Base-by-base conservation (phyloP, 2,797 vertebrate species). In the Falco biarmicus region DNA sequence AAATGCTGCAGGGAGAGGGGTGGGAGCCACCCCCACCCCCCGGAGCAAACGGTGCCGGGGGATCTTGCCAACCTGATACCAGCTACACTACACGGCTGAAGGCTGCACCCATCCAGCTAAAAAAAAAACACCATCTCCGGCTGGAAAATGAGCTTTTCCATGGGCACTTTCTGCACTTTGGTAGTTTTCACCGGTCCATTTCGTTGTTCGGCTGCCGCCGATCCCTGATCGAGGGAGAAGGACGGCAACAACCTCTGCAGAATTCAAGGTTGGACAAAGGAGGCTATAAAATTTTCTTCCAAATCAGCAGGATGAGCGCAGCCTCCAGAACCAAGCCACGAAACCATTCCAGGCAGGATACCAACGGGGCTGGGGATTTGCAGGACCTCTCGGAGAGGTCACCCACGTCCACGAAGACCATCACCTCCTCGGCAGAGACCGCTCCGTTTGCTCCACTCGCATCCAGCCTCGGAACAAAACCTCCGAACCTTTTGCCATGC, bases 1-100 rank as follows among this genome's bases (percentile, higher is more conserved):
- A 90, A 84, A 78, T 18, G 96, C 90, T 86, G 97, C 90, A 87
- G 90, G 96, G 95, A 93, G 94, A 79, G 93, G 89, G 95, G 96
- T 41, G 41, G 41, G 13, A 41, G 41, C 41, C 41, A 41, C 41
- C 41, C 41, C 41, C 7, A 7, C 43, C 15, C 43, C 43, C 43
- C 8, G 43, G 43, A 43, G 59, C 64, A 93, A 73, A 70, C 89
- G 64, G 45, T 57, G 90, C 87, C 75, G 1, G 1, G 34, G 71
- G 34, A 24, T 15, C 41, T 8, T 4, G 13, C 39, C 68, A 47
- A 10, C 15, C 39, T 3, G 16, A 13, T 1, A 29, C 4, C 5
- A 28, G 75, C 47, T 8, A 13, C 21, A 19, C 4, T 19, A 1
- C 45, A 3, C 6, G 5, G 28, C 54, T 12, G 24, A 39, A 66